Percentiles rank a stretch among this genome's conserved stretches.
Conservation (phyloP, 2,113 vertebrate species). For the Elaphurus davidianus region DNA sequence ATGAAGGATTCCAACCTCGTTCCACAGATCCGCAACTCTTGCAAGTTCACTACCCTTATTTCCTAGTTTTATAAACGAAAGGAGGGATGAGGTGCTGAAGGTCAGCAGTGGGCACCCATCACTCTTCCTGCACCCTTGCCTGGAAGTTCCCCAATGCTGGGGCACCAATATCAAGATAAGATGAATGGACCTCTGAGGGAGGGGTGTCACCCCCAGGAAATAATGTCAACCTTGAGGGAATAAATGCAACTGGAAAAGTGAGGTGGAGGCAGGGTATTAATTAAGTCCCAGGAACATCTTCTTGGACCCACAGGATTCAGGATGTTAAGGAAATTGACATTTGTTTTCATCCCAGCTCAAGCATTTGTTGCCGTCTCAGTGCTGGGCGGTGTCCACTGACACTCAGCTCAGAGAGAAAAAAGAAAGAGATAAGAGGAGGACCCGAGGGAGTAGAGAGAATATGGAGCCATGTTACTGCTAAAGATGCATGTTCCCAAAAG, state of each 20-base stretch:
- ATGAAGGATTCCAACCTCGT: neutral
- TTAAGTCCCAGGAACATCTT: neutral
- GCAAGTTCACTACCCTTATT: neutral
- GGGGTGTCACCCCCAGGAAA: neutral
- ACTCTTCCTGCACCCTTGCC: neutral
- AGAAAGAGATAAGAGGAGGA: neutral
- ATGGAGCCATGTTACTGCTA: conserved; percentile 13
- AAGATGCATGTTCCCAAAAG: neutral
- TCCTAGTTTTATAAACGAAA: neutral
- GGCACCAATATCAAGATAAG: neutral
- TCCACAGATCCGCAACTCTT: neutral
- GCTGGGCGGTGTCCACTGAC: neutral
- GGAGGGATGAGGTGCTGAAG: neutral
- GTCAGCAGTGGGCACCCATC: neutral
- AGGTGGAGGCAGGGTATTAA: fast-evolving
- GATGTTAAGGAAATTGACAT: neutral
- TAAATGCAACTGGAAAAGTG: neutral
- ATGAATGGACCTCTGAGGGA: neutral
- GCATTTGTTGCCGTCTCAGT: fast-evolving
- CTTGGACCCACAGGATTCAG: neutral
- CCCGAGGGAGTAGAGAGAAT: neutral
- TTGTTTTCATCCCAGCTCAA: no score
- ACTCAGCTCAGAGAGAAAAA: neutral
- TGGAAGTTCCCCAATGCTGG: neutral
- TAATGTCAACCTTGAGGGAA: no score